Percentiles rank a stretch among this genome's conserved stretches.
Evolutionary conservation across 37 sponge, comb jelly and placozoan species (phyloP).

Genomic region (Ianthella basta): DNA sequence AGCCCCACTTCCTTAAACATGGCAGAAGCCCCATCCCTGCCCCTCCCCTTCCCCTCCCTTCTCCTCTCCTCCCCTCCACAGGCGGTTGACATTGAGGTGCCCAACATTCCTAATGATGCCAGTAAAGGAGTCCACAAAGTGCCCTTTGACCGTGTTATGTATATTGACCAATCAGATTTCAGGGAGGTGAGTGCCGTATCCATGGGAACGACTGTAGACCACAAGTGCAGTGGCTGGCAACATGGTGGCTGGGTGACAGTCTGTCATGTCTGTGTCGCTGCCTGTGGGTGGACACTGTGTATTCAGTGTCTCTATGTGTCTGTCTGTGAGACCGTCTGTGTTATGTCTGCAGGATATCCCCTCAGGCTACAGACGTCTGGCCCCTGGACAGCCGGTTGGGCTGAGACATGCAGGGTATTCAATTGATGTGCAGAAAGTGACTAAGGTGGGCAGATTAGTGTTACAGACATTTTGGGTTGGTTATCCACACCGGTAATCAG

Average conservation of each 20-base stretch:
- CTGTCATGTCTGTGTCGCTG: constrained; percentile 6
- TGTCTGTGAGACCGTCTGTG: neutral
- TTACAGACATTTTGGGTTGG: no score
- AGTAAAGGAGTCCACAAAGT: constrained; percentile 69
- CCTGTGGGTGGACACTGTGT: neutral
- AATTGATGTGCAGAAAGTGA: constrained; percentile 60
- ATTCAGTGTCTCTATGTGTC: neutral
- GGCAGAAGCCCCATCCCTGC: no score
- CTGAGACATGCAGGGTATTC: constrained; percentile 88
- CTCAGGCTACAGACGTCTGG: constrained; percentile 78
- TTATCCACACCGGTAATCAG: no score
- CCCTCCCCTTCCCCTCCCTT: no score
- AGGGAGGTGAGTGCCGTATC: constrained; percentile 72
- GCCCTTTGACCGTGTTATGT: constrained; percentile 70
- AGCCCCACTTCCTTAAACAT: no score
- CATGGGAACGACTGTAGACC: neutral
- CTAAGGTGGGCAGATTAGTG: no score
- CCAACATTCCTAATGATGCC: constrained; percentile 76
- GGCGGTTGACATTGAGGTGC: constrained; percentile 62
- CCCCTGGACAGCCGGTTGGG: constrained; percentile 89
- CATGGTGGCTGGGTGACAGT: neutral
- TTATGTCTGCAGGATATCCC: constrained; percentile 40
- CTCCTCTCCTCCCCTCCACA: neutral
- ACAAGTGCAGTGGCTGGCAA: neutral
- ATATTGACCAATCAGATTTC: constrained; percentile 87